phyloP scores from a whole-genome alignment of 1,140 invertebrate species.

The Sarcophaga bullata region DNA sequence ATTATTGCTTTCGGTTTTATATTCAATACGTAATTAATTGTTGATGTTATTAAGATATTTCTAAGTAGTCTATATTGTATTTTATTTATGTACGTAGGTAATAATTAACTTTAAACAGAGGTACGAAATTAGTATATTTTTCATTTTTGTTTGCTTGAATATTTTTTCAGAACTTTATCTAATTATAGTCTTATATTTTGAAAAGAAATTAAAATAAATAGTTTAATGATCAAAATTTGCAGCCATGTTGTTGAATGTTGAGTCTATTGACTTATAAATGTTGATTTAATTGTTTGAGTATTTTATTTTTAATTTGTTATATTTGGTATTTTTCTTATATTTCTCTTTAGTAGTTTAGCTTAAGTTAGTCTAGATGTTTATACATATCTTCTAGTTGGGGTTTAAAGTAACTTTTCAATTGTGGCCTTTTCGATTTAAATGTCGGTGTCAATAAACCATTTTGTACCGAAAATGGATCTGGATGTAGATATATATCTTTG shows the following conservation, averaged over 20 bases:
- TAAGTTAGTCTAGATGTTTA: constrained; percentile 67
- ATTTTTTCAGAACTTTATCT: constrained; percentile 26
- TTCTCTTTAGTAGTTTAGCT: neutral
- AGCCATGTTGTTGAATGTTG: neutral
- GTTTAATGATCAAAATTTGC: constrained; percentile 25
- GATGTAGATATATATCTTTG: constrained; percentile 93
- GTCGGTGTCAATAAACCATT: constrained; percentile 97
- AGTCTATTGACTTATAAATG: neutral
- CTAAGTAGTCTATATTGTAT: neutral
- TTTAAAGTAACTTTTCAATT: constrained; percentile 90
- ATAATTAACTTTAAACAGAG: constrained; percentile 31
- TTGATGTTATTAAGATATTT: constrained; percentile 1
- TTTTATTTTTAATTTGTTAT: constrained; percentile 22
- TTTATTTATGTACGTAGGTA: neutral
- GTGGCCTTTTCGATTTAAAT: constrained; percentile 92
- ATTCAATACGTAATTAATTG: neutral
- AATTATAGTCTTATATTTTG: constrained; percentile 33
- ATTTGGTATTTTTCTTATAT: constrained; percentile 35
- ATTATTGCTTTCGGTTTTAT: constrained; percentile 35
- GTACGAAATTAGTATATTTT: constrained; percentile 15
- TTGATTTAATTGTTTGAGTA: constrained; percentile 15
- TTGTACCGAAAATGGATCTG: constrained; percentile 94
- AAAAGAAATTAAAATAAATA: constrained; percentile 20
- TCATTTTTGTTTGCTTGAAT: neutral
- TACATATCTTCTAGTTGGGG: constrained; percentile 93